A percentile compares a stretch with the other conserved stretches of the same genome.
phyloP scores from a whole-genome alignment of 1,140 invertebrate genomes.

The Diorhabda elongata region DNA sequence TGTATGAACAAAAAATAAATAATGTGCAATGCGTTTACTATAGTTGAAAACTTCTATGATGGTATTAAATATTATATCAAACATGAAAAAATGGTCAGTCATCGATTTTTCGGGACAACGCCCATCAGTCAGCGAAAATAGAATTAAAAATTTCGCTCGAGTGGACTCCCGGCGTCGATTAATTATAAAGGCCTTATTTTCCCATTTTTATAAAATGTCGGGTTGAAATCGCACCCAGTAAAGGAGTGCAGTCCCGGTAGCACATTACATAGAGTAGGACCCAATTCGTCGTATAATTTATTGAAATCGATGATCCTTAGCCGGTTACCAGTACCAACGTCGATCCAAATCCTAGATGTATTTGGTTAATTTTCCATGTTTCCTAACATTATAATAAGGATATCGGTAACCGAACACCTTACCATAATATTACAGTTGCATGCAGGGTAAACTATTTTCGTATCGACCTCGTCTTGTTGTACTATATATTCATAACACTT shows the following conservation, averaged over 20 bases:
- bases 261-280: neutral
- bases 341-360: conserved; percentile 33
- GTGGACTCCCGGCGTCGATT: too few relatives aligned
- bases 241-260: neutral
- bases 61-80: neutral
- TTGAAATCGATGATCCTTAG: conserved; percentile 7
- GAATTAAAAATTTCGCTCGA: neutral
- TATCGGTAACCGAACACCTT: conserved; percentile 35
- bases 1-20: neutral
- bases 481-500: conserved; percentile 14
- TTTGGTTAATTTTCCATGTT: conserved; percentile 33
- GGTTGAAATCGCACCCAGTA: neutral
- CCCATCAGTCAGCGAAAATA: neutral
- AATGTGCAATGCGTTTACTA: neutral
- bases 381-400: conserved; percentile 35
- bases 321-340: conserved; percentile 33
- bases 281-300: neutral
- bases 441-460: neutral
- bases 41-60: neutral
- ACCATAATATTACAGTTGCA: conserved; percentile 23
- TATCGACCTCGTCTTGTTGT: neutral
- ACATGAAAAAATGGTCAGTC: neutral
- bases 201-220: neutral
- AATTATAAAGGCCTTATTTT: neutral
- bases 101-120: neutral